A percentile compares a stretch with the other conserved stretches of the same genome.
Evolutionary conservation across 2,888 invertebrate genomes (phyloP).

Genomic region (Microdon myrmicae): DNA sequence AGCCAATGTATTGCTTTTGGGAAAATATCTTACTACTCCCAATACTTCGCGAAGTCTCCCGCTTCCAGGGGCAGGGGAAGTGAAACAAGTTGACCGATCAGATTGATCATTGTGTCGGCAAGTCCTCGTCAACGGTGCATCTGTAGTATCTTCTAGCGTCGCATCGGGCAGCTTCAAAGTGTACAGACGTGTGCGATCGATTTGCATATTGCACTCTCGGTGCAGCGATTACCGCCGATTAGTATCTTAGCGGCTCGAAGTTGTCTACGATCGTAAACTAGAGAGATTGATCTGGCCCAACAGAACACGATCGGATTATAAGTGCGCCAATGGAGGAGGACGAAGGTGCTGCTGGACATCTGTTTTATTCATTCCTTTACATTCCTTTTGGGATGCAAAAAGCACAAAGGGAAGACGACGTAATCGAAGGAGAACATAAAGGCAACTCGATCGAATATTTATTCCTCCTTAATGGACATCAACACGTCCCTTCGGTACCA

Average conservation of each 20-base stretch:
- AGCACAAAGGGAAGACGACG: neutral
- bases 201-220: slow-evolving; percentile 51
- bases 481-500: slow-evolving; percentile 56
- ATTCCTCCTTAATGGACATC: slow-evolving; percentile 61
- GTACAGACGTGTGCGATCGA: slow-evolving; percentile 52
- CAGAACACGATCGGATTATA: slow-evolving; percentile 14
- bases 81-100: slow-evolving; percentile 36
- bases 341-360: slow-evolving; percentile 43
- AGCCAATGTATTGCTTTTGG: slow-evolving; percentile 39
- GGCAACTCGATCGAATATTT: slow-evolving; percentile 55
- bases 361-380: slow-evolving; percentile 11
- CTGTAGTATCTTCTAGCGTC: neutral
- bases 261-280: slow-evolving; percentile 47
- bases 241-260: slow-evolving; percentile 44
- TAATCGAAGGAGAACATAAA: slow-evolving; percentile 7
- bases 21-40: slow-evolving; percentile 23
- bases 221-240: slow-evolving; percentile 50
- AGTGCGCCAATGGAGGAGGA: slow-evolving; percentile 2
- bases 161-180: slow-evolving; percentile 42
- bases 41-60: slow-evolving; percentile 10
- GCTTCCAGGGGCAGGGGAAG: slow-evolving; percentile 2
- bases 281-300: slow-evolving; percentile 41
- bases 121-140: slow-evolving; percentile 21
- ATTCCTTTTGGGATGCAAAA: slow-evolving; percentile 7
- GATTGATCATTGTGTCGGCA: slow-evolving; percentile 35